Evolutionary conservation across 2,888 invertebrate genomes (phyloP), one percentile per base, ranked within the genome.

Genomic region (Megastigmus dorsalis): DNA sequence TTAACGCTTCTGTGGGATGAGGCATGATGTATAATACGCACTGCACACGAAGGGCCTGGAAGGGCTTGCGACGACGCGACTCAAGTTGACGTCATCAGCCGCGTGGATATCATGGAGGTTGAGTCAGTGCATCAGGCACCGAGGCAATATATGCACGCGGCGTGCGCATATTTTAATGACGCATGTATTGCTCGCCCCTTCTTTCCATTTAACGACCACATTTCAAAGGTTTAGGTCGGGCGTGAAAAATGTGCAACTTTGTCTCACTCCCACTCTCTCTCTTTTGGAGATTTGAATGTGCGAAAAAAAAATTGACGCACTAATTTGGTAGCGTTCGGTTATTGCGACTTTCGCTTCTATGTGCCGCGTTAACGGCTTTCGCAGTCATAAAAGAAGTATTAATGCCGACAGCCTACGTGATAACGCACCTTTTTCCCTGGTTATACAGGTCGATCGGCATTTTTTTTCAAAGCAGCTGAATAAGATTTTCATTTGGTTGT

Each of bases 11-110:
- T 15, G 38, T 30, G 13, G 0, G 41, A 15, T 18, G 30, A 41
- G 20, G n/a, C 10, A 33, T n/a, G n/a, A 33, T 20, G 23, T 45
- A 48, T 0, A 10, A 60, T 41, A 26, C 13, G 26, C 3, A 45
- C 43, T 26, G 30, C 4, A 18, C 7, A 18, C 15, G 26, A 20
- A 63, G 54, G 55, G 70, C 55, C 43, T n/a, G 10, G 36, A 63
- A 70, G 70, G 70, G 62, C 38, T 62, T 60, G 28, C 30, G 13
- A 6, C 50, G 33, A 10, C 3, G 54, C 28, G 28, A 59, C 33
- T 65, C 15, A n/a, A n/a, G 43, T 54, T 70, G 63, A 71, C 71
- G 71, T 71, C 71, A 57, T 55, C 62, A 41, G n/a, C 41, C 45
- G 36, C 57, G 65, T 13, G n/a, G n/a, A n/a, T n/a, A n/a, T n/a